Evolutionary conservation across 2,888 invertebrate genomes (phyloP).

Genomic region (Aplocera efformata): DNA sequence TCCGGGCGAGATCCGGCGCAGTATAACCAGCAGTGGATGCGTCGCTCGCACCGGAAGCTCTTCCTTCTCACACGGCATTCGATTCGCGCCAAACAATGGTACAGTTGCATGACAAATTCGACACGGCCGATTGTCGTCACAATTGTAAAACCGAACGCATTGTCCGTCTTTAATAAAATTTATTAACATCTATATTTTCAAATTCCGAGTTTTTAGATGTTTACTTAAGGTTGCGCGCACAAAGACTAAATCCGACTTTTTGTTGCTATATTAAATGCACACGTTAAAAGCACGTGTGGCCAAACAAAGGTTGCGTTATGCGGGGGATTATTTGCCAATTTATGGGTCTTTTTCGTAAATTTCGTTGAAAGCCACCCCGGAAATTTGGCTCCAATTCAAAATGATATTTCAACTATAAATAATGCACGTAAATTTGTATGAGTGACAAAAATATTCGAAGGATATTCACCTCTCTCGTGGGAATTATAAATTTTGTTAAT

Average conservation of each 20-base stretch:
- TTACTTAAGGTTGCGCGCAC: conserved; percentile 65
- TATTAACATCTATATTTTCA: conserved; percentile 55
- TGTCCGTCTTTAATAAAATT: conserved; percentile 71
- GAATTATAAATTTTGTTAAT: conserved; percentile 27
- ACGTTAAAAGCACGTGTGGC: conserved; percentile 81
- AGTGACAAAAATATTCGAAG: conserved; percentile 54
- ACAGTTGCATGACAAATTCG: conserved; percentile 76
- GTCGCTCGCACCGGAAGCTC: conserved; percentile 61
- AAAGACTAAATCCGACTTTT: conserved; percentile 74
- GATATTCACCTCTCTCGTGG: conserved; percentile 51
- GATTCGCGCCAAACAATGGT: conserved; percentile 52
- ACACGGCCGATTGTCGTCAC: conserved; percentile 63
- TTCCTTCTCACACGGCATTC: conserved; percentile 72
- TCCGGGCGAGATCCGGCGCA: conserved; percentile 57
- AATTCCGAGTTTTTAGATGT: conserved; percentile 62
- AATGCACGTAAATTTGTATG: conserved; percentile 51
- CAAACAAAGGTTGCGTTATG: conserved; percentile 81
- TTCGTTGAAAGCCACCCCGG: conserved; percentile 74
- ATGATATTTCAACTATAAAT: conserved; percentile 77
- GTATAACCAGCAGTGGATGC: conserved; percentile 16
- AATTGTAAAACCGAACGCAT: conserved; percentile 50
- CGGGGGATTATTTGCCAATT: conserved; percentile 81
- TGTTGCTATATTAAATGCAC: conserved; percentile 60
- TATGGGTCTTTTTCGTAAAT: conserved; percentile 78
- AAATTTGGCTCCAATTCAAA: conserved; percentile 80